Conservation (phyloP, 2,888 invertebrate genomes). For the Epistrophe eligans region DNA sequence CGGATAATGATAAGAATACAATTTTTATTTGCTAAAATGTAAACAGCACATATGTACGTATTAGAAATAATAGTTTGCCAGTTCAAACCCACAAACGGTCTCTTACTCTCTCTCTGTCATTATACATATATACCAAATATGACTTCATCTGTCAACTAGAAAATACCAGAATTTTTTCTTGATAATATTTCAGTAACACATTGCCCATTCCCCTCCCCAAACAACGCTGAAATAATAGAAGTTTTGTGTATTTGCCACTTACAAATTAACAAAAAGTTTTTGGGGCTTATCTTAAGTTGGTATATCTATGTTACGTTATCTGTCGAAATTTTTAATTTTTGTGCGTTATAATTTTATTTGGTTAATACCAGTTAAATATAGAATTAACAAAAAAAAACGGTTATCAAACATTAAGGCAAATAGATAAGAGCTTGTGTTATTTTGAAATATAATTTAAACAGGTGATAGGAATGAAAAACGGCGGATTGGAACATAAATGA, state of each 20-base stretch:
- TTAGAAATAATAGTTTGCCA: neutral
- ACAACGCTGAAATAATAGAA: conserved; percentile 43
- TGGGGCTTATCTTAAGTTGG: conserved; percentile 15
- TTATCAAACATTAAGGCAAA: conserved; percentile 26
- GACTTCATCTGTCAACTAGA: conserved; percentile 43
- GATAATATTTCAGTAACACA: too few relatives aligned
- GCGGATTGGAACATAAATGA: conserved; percentile 8
- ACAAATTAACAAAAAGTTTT: neutral
- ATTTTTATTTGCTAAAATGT: conserved; percentile 1
- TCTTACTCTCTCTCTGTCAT: neutral
- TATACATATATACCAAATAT: neutral
- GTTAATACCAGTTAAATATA: conserved; percentile 42
- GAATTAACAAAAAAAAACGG: conserved; percentile 4
- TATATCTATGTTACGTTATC: conserved; percentile 32
- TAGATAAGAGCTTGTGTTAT: conserved; percentile 19
- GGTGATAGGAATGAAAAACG: conserved; percentile 16
- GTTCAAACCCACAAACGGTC: conserved; percentile 11
- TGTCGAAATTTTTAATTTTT: conserved; percentile 28
- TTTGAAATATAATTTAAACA: conserved; percentile 29
- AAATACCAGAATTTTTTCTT: conserved; percentile 33
- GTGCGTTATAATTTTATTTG: conserved; percentile 19
- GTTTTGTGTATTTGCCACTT: conserved; percentile 37
- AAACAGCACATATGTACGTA: neutral
- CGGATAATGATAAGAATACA: conserved; percentile 16
- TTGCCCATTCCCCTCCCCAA: neutral